Conservation (phyloP, 2,797 vertebrate species). For the Aplochiton taeniatus region DNA sequence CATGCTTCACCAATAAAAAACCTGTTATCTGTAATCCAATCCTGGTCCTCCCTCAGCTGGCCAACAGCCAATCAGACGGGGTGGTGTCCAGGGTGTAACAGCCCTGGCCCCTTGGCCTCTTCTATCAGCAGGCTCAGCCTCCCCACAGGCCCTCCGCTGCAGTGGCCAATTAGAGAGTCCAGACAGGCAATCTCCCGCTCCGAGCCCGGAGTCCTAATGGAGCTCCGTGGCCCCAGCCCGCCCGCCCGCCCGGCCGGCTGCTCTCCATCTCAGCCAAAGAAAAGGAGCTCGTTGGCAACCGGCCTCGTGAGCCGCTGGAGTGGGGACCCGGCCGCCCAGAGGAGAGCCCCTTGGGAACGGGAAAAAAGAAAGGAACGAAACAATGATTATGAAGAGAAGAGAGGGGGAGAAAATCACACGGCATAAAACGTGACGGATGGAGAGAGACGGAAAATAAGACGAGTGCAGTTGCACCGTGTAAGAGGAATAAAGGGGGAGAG, state of each 20-base stretch:
- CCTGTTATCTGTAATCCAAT: too few relatives aligned
- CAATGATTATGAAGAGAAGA: constrained; percentile 22
- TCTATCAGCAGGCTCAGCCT: constrained; percentile 19
- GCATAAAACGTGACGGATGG: constrained; percentile 7
- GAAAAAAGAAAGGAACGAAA: too few relatives aligned
- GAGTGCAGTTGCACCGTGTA: too few relatives aligned
- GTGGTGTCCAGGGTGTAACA: not conserved
- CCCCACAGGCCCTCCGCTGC: constrained; percentile 28
- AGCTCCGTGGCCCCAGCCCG: constrained; percentile 22
- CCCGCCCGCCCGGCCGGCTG: constrained; percentile 26
- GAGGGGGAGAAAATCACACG: constrained; percentile 23
- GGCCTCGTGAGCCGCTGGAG: constrained; percentile 35
- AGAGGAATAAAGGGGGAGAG: not conserved
- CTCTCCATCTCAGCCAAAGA: constrained; percentile 28
- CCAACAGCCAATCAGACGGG: too few relatives aligned
- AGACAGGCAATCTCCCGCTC: constrained; percentile 48
- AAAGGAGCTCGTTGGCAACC: constrained; percentile 34
- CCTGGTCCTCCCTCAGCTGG: too few relatives aligned
- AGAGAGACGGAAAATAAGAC: not conserved
- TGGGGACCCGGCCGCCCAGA: constrained; percentile 8
- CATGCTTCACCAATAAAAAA: too few relatives aligned
- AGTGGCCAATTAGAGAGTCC: constrained; percentile 45
- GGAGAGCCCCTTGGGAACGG: constrained; percentile 23
- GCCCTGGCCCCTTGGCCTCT: not conserved
- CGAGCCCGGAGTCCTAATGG: constrained; percentile 28